Conservation (phyloP, 1,140 invertebrate species). For the Oryzaephilus surinamensis region DNA sequence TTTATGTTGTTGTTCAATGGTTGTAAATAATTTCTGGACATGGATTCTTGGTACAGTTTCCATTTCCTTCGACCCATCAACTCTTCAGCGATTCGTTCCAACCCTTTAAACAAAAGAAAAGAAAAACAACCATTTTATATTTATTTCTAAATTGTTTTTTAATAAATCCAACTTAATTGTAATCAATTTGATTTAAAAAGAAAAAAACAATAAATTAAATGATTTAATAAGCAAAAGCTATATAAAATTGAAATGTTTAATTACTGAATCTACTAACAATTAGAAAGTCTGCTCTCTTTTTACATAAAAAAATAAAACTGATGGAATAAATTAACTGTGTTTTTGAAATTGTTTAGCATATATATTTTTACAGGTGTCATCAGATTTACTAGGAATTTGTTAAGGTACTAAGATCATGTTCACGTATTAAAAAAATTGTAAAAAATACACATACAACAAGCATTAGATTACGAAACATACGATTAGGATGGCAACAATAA, state of each 20-base stretch:
- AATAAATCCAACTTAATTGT: not conserved
- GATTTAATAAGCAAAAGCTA: not conserved
- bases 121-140: too few relatives aligned
- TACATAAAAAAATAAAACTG: too few relatives aligned
- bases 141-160: too few relatives aligned
- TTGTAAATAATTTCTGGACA: slow-evolving; percentile 49
- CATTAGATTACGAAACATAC: too few relatives aligned
- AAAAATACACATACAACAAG: too few relatives aligned
- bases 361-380: too few relatives aligned
- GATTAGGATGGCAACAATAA: not conserved
- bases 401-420: not conserved
- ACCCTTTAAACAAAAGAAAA: slow-evolving; percentile 46
- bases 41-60: slow-evolving; percentile 78
- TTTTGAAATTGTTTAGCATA: too few relatives aligned
- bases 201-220: not conserved
- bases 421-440: not conserved
- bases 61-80: slow-evolving; percentile 90
- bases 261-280: too few relatives aligned
- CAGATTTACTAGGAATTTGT: not conserved
- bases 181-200: not conserved
- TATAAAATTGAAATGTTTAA: too few relatives aligned
- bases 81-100: slow-evolving; percentile 92
- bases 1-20: slow-evolving; percentile 36
- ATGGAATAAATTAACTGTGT: too few relatives aligned
- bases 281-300: too few relatives aligned